These are phyloP conservation scores for Eremophila alpestris DNA, from an alignment of 2,797 vertebrate genomes.

Conservation along the genomic window DNA sequence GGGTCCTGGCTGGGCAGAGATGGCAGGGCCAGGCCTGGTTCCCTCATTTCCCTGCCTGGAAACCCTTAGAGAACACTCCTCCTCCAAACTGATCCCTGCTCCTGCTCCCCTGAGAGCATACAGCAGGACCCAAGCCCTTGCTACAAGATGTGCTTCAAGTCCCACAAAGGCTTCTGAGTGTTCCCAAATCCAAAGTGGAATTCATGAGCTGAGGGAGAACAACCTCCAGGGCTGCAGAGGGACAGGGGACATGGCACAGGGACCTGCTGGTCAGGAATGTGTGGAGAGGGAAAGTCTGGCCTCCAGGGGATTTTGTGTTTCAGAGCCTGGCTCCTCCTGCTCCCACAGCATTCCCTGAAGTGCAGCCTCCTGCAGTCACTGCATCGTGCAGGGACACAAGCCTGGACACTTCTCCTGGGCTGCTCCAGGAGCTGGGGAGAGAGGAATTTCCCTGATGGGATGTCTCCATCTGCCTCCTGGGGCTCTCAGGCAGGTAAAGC, in stretches of 20 bases:
- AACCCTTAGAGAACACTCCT: not conserved
- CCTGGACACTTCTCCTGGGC: not conserved
- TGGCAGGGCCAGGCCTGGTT: not conserved
- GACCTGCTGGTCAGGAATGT: not conserved
- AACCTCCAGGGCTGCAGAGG: not conserved
- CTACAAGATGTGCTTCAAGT: not conserved
- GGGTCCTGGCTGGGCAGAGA: not conserved
- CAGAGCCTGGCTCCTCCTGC: not conserved
- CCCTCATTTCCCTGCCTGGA: not conserved
- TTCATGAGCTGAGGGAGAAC: not conserved
- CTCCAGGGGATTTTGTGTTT: not conserved
- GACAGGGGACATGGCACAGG: not conserved
- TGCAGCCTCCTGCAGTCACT: not conserved
- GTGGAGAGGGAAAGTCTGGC: fast-evolving
- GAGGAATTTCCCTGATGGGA: not conserved
- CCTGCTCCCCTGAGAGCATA: not conserved
- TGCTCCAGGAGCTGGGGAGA: not conserved
- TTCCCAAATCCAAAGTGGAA: not conserved
- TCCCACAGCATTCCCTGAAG: not conserved
- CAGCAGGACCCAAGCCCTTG: not conserved
- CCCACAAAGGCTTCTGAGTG: not conserved
- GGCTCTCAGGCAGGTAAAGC: not conserved
- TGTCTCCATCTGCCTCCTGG: not conserved
- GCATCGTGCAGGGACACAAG: not conserved
- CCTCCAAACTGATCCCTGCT: not conserved